These are phyloP conservation scores for Panthera uncia DNA, from an alignment of 2,113 vertebrate species.

Conservation along the genomic window DNA sequence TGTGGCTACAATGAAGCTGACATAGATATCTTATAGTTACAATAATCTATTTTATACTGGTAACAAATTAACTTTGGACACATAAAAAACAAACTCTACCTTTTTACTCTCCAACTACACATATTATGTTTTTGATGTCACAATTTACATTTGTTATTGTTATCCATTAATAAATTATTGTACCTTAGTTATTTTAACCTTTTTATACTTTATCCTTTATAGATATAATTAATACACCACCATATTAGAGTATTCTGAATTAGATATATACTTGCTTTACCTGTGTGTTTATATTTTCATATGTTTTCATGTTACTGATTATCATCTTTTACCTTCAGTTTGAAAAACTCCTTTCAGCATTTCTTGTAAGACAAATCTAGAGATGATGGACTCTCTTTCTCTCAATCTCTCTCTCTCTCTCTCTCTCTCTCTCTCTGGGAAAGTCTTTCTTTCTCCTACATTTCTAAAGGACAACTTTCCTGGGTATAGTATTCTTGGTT, in stretches of 20 bases:
- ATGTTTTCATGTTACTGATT: neutral
- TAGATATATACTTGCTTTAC: neutral
- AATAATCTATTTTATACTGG: neutral
- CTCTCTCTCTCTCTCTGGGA: neutral
- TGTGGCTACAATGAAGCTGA: neutral
- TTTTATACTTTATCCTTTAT: neutral
- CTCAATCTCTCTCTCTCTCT: neutral
- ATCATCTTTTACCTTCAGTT: neutral
- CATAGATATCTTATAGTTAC: neutral
- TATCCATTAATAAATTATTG: neutral
- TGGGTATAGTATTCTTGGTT: neutral
- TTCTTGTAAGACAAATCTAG: neutral
- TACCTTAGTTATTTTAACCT: neutral
- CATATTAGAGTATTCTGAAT: neutral
- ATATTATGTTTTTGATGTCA: neutral
- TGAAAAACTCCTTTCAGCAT: conserved; percentile 3
- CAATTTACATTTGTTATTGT: neutral
- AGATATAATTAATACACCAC: neutral
- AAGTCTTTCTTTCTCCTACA: neutral
- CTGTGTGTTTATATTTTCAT: neutral
- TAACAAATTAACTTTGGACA: neutral
- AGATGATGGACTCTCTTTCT: neutral
- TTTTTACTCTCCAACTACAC: neutral
- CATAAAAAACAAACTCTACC: neutral
- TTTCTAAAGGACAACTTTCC: neutral